Evolutionary conservation across 2,888 invertebrate species (phyloP).

Genomic region (Fissipunctia ypsillon): DNA sequence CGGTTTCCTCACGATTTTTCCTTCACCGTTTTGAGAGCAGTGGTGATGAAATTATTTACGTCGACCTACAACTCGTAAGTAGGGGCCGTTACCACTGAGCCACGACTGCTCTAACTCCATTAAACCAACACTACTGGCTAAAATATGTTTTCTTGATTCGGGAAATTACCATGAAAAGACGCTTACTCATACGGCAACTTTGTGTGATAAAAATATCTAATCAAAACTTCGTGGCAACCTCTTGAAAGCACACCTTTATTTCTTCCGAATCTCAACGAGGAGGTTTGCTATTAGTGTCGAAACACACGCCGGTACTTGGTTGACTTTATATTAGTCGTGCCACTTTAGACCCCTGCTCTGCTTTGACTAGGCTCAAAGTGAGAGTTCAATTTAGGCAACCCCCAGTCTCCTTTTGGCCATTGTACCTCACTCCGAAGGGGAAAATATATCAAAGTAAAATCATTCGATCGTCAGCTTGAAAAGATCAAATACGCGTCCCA

Average conservation of each 20-base stretch:
- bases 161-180: background rate
- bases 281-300: slow-evolving; percentile 63
- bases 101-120: too few relatives aligned
- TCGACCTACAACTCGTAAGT: too few relatives aligned
- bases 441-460: slow-evolving; percentile 86
- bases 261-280: slow-evolving; percentile 47
- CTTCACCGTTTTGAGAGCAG: too few relatives aligned
- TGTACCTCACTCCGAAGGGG: slow-evolving; percentile 77
- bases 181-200: too few relatives aligned
- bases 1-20: too few relatives aligned
- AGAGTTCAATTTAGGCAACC: slow-evolving; percentile 79
- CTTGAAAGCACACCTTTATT: slow-evolving; percentile 21
- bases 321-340: slow-evolving; percentile 69
- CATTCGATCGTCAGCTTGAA: slow-evolving; percentile 86
- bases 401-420: slow-evolving; percentile 76
- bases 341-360: slow-evolving; percentile 76
- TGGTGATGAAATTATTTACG: too few relatives aligned
- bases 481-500: slow-evolving; percentile 85
- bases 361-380: slow-evolving; percentile 83
- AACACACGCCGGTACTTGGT: slow-evolving; percentile 69
- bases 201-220: background rate
- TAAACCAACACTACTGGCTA: too few relatives aligned
- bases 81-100: too few relatives aligned
- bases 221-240: slow-evolving; percentile 1
- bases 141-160: background rate